A percentile compares a stretch with the other conserved stretches of the same genome.
Conservation (phyloP, 2,888 invertebrate species). For the Eupithecia abbreviata region DNA sequence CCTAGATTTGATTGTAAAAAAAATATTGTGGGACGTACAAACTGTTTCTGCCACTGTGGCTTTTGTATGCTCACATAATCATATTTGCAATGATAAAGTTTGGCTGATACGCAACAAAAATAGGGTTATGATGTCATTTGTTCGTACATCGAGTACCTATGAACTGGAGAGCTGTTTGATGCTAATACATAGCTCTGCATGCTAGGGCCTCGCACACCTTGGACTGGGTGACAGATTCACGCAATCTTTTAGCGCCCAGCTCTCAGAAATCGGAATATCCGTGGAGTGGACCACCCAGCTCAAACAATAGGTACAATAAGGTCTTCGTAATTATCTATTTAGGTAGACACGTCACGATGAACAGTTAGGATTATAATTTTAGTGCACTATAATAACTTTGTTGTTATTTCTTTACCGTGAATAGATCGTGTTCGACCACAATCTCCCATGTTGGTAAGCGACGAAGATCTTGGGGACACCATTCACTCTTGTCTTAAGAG, state of each 20-base stretch:
- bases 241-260: not conserved
- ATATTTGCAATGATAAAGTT: slow-evolving; percentile 32
- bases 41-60: slow-evolving; percentile 1
- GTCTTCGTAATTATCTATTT: not conserved
- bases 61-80: slow-evolving; percentile 19
- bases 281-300: not conserved
- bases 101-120: slow-evolving; percentile 22
- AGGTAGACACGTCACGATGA: not conserved
- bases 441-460: not conserved
- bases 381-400: not conserved
- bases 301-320: not conserved
- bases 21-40: not conserved
- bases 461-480: not conserved
- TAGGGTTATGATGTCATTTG: slow-evolving; percentile 27
- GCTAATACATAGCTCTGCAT: not conserved
- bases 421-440: no score
- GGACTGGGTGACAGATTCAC: not conserved
- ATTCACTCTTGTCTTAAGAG: no score
- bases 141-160: not conserved
- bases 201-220: not conserved
- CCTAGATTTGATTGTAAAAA: not conserved
- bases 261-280: not conserved
- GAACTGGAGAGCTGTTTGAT: slow-evolving; percentile 2
- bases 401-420: no score
- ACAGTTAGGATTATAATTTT: not conserved